Evolutionary conservation across 1,140 invertebrate species (phyloP).

Genomic region (Euglossa dilemma): DNA sequence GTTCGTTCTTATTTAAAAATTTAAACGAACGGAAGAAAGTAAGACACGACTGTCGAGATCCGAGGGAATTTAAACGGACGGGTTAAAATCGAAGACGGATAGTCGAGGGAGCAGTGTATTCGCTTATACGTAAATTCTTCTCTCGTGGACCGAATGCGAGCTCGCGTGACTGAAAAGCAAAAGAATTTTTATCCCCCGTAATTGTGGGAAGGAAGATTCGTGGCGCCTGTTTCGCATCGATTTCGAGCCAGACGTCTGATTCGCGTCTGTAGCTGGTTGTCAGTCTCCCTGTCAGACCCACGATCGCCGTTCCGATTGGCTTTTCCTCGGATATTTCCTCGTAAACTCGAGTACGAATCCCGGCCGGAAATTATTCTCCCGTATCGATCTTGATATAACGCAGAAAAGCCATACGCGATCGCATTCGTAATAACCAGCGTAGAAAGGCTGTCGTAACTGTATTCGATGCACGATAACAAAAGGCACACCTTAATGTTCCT

Average conservation of each 20-base stretch:
- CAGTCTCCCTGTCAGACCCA: conserved; percentile 42
- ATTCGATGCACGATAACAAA: neutral
- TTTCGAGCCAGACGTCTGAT: conserved; percentile 65
- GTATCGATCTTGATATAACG: neutral
- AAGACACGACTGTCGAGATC: too few relatives aligned
- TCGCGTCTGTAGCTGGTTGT: conserved; percentile 57
- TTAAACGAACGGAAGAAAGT: too few relatives aligned
- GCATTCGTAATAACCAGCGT: neutral
- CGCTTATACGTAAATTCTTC: conserved; percentile 61
- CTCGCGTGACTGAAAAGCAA: conserved; percentile 68
- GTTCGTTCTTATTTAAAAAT: too few relatives aligned
- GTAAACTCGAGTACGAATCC: neutral
- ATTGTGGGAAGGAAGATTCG: conserved; percentile 68
- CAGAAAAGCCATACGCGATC: neutral
- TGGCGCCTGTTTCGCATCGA: conserved; percentile 66
- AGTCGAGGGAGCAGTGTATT: neutral
- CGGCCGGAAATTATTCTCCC: too few relatives aligned
- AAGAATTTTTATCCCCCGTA: conserved; percentile 67
- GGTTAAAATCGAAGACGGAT: too few relatives aligned
- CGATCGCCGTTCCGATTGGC: neutral
- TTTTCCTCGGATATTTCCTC: neutral
- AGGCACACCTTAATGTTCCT: neutral
- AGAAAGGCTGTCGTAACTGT: neutral
- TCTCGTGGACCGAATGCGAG: conserved; percentile 55
- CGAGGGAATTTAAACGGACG: too few relatives aligned